Evolutionary conservation across 2,113 vertebrate genomes (phyloP).

Genomic region (Macaca fascicularis): DNA sequence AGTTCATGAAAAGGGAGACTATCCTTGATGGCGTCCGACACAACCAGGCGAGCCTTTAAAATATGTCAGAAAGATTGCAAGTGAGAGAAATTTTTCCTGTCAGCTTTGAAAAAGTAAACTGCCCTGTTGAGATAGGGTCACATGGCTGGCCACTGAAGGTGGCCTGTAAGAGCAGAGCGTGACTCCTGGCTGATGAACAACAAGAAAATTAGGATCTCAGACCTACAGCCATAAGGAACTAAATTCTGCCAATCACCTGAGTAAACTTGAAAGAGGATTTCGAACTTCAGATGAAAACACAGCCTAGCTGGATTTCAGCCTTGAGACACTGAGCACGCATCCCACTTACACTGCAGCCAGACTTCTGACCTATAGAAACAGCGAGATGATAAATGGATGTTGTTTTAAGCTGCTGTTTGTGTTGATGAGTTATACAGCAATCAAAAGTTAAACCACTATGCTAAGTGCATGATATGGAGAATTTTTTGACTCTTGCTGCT

Average conservation of each 20-base stretch:
- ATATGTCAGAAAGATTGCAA: neutral
- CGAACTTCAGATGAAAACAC: neutral
- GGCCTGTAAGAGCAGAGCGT: neutral
- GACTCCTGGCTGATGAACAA: neutral
- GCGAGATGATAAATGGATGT: neutral
- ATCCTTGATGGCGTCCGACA: neutral
- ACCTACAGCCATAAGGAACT: neutral
- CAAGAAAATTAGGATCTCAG: neutral
- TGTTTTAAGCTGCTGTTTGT: neutral
- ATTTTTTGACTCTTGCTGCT: neutral
- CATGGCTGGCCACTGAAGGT: neutral
- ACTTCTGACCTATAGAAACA: neutral
- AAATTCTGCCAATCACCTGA: neutral
- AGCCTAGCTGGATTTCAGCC: neutral
- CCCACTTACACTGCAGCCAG: neutral
- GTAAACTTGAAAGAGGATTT: neutral
- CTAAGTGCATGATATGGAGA: neutral
- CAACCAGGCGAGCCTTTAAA: neutral
- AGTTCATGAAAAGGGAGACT: neutral
- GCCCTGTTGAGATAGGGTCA: neutral
- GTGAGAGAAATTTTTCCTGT: neutral
- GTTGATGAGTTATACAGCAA: neutral
- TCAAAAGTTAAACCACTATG: neutral
- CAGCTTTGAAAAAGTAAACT: neutral
- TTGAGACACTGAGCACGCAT: neutral